Evolutionary conservation across 2,797 vertebrate genomes (phyloP).

Genomic region (Anniella stebbinsi): DNA sequence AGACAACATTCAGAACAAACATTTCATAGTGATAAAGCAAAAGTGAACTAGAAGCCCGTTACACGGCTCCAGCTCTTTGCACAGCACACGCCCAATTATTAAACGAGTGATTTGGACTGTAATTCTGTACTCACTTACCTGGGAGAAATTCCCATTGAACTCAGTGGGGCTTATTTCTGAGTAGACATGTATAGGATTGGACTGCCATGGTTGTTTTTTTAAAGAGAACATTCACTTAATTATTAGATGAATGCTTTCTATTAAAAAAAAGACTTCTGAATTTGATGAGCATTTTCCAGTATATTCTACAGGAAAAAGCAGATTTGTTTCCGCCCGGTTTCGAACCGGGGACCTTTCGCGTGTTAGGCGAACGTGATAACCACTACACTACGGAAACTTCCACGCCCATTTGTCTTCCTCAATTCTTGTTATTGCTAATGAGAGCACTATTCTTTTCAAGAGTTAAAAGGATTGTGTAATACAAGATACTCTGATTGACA

Average conservation of each 20-base stretch:
- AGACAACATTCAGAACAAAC: not conserved
- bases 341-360: constrained; percentile 54
- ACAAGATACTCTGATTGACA: too few species aligned
- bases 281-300: fast-evolving
- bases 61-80: not conserved
- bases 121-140: too few species aligned
- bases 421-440: not conserved
- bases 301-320: not conserved
- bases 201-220: not conserved
- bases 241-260: not conserved
- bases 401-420: fast-evolving
- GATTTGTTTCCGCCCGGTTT: constrained; percentile 55
- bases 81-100: not conserved
- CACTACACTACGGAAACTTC: constrained; percentile 42
- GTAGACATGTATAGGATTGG: not conserved
- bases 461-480: too few species aligned
- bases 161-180: not conserved
- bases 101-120: not conserved
- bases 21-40: not conserved
- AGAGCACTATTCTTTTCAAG: fast-evolving
- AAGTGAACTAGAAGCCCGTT: not conserved
- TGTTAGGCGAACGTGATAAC: constrained; percentile 68
- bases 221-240: not conserved
- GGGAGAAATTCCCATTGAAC: not conserved
- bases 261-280: not conserved